phyloP scores from a whole-genome alignment of 53 echinoderm and acorn worm species.

The Paracentrotus lividus region DNA sequence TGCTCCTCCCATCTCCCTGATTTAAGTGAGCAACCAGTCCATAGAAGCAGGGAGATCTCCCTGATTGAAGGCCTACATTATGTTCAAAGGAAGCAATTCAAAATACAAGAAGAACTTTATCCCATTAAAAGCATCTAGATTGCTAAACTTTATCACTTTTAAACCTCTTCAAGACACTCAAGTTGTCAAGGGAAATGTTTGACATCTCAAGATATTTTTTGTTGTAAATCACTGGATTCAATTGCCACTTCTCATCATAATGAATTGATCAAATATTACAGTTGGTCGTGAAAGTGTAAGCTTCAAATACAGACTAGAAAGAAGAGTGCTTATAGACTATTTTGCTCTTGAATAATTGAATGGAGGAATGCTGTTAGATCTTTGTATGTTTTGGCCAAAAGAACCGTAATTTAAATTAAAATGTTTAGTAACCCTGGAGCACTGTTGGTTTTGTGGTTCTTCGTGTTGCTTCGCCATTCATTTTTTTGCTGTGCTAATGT shows the following conservation, averaged over 20 bases:
- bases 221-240: not conserved
- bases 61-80: no score
- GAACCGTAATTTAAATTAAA: not conserved
- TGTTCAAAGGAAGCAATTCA: not conserved
- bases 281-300: not conserved
- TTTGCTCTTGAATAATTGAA: not conserved
- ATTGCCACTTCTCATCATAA: not conserved
- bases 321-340: not conserved
- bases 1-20: no score
- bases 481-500: not conserved
- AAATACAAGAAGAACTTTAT: not conserved
- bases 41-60: no score
- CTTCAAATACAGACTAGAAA: not conserved
- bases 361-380: not conserved
- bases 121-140: not conserved
- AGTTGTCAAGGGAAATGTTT: constrained; percentile 42
- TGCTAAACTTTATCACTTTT: not conserved
- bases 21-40: no score
- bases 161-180: not conserved
- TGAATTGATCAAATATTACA: constrained; percentile 47
- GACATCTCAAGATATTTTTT: constrained; percentile 17
- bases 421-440: not conserved
- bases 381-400: not conserved
- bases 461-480: not conserved
- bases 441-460: constrained; percentile 23